Evolutionary conservation across 2,888 invertebrate genomes (phyloP).

Genomic region (Apomyelois bistriatella): DNA sequence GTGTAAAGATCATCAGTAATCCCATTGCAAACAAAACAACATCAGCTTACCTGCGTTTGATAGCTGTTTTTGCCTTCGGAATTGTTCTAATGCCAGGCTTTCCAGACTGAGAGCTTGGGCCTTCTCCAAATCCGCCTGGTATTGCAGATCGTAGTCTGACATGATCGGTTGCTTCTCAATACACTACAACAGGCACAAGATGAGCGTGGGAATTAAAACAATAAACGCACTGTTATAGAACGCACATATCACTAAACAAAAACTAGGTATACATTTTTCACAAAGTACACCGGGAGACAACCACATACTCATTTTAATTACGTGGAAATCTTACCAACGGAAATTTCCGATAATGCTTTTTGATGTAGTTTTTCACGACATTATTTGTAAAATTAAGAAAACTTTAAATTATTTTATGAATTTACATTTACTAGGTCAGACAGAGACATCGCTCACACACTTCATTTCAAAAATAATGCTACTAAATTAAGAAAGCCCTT

Average conservation of each 20-base stretch:
- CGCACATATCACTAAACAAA: slow-evolving; percentile 37
- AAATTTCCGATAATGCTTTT: slow-evolving; percentile 38
- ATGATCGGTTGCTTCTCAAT: slow-evolving; percentile 50
- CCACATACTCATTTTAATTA: slow-evolving; percentile 20
- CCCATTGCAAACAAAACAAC: slow-evolving; percentile 58
- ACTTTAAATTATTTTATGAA: slow-evolving; percentile 34
- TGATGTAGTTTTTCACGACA: slow-evolving; percentile 47
- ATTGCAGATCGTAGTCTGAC: slow-evolving; percentile 89
- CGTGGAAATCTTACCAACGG: slow-evolving; percentile 40
- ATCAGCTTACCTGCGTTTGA: slow-evolving; percentile 65
- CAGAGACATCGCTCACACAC: slow-evolving; percentile 24
- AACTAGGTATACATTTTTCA: slow-evolving; percentile 33
- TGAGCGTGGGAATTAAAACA: slow-evolving; percentile 56
- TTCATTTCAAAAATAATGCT: slow-evolving; percentile 22
- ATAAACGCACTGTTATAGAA: slow-evolving; percentile 41
- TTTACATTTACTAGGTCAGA: slow-evolving; percentile 36
- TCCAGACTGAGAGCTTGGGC: slow-evolving; percentile 93
- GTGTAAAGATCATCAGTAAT: slow-evolving; percentile 32
- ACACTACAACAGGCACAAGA: slow-evolving; percentile 50
- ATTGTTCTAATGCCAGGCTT: slow-evolving; percentile 90
- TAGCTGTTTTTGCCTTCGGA: slow-evolving; percentile 84
- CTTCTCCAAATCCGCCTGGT: slow-evolving; percentile 91
- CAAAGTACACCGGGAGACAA: slow-evolving; percentile 25
- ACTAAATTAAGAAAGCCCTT: slow-evolving; percentile 18
- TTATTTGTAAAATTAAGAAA: slow-evolving; percentile 35